A percentile compares a stretch with the other conserved stretches of the same genome.
These are phyloP conservation scores for Micropterix aruncella DNA, from an alignment of 2,888 invertebrate genomes.

Conservation along the genomic window DNA sequence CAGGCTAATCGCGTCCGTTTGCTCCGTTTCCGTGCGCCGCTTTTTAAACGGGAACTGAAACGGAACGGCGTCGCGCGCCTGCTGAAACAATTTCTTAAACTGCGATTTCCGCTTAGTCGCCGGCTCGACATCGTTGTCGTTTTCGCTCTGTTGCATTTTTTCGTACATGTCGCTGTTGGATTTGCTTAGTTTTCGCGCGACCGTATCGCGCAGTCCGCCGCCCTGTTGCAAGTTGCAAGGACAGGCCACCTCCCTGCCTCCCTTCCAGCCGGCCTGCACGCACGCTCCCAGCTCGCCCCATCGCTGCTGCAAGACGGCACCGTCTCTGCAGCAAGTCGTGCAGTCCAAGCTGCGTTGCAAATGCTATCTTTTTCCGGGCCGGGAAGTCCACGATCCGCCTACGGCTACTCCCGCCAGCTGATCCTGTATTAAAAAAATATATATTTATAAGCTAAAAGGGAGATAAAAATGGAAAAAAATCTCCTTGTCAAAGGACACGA, in stretches of 20 bases:
- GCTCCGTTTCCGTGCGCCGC: too few species aligned
- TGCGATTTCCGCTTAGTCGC: too few species aligned
- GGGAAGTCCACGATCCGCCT: conserved; percentile 12
- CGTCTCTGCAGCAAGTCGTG: conserved; percentile 27
- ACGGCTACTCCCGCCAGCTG: conserved; percentile 20
- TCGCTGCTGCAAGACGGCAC: not conserved
- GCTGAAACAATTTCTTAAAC: not conserved
- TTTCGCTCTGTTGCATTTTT: not conserved
- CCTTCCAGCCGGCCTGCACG: not conserved
- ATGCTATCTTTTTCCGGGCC: conserved; percentile 38
- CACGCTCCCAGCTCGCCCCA: not conserved
- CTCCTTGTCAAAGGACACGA: too few species aligned
- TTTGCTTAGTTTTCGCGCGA: not conserved
- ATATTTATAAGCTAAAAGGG: too few species aligned
- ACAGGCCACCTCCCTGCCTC: not conserved
- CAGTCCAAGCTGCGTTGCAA: conserved; percentile 42
- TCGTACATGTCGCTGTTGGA: not conserved
- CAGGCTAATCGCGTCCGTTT: too few species aligned
- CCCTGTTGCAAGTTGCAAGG: not conserved
- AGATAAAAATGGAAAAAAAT: too few species aligned
- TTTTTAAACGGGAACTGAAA: too few species aligned
- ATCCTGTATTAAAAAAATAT: too few species aligned
- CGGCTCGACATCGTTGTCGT: not conserved
- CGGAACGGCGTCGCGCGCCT: not conserved
- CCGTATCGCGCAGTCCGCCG: not conserved